phyloP scores from a whole-genome alignment of 2,888 invertebrate species.

The Drosophila anomalipes region DNA sequence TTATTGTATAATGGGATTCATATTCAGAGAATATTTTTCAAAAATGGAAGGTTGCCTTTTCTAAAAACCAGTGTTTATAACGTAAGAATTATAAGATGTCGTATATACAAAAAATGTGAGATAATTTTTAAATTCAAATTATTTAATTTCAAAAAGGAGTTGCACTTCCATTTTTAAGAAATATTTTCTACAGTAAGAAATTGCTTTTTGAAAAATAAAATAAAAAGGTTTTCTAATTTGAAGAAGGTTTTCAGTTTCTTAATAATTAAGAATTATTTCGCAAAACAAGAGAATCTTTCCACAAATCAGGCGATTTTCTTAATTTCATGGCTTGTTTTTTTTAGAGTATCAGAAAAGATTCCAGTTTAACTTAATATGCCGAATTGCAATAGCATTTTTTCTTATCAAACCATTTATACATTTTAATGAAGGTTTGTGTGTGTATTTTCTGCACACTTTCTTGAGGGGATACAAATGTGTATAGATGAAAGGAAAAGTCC shows the following conservation, averaged over 20 bases:
- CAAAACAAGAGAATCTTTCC: not conserved
- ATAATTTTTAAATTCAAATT: no score
- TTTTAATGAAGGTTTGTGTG: not conserved
- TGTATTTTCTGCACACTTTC: not conserved
- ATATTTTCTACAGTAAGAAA: not conserved
- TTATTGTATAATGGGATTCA: not conserved
- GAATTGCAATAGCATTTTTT: not conserved
- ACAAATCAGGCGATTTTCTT: not conserved
- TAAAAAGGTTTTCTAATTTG: not conserved
- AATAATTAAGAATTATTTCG: not conserved
- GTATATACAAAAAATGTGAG: no score
- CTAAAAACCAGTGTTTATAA: no score
- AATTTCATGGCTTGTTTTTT: not conserved
- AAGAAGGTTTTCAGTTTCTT: not conserved
- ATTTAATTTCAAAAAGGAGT: no score
- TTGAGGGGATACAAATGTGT: not conserved
- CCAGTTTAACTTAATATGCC: not conserved
- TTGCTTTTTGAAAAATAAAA: not conserved
- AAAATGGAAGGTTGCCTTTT: not conserved
- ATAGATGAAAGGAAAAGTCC: slow-evolving; percentile 18
- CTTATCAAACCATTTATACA: not conserved
- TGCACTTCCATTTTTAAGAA: no score
- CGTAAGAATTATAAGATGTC: no score
- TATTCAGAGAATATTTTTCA: not conserved
- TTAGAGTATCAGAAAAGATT: rapidly evolving